These are phyloP conservation scores for Eumaeus atala DNA, from an alignment of 1,140 invertebrate species.

Conservation along the genomic window DNA sequence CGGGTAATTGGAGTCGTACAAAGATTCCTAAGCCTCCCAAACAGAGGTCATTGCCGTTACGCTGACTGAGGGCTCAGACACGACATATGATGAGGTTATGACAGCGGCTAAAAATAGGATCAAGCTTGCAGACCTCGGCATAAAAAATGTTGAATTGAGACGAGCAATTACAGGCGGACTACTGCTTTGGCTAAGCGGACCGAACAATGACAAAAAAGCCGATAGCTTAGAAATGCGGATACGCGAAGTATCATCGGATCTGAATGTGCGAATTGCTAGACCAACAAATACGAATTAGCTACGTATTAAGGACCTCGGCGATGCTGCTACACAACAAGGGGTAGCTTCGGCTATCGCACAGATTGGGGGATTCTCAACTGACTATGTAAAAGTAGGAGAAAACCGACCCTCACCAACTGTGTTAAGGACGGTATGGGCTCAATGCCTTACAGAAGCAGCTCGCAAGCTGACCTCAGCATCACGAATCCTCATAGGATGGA, in stretches of 20 bases:
- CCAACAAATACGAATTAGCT: constrained; percentile 23
- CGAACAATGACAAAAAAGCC: constrained; percentile 16
- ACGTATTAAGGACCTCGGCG: constrained; percentile 22
- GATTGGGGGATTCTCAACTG: background rate
- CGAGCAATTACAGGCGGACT: constrained; percentile 15
- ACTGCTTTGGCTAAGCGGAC: constrained; percentile 14
- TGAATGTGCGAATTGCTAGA: constrained; percentile 13
- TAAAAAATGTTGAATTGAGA: constrained; percentile 4
- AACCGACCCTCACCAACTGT: background rate
- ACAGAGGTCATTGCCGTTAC: constrained; percentile 18
- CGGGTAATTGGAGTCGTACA: background rate
- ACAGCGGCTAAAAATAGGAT: constrained; percentile 17
- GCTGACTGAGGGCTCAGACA: constrained; percentile 1
- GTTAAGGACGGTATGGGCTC: background rate
- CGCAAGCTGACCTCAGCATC: background rate
- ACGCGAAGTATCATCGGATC: background rate
- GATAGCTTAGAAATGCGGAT: constrained; percentile 18
- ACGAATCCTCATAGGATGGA: constrained; percentile 20
- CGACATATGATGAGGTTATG: constrained; percentile 20
- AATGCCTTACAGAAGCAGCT: background rate
- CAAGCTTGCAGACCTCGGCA: constrained; percentile 16
- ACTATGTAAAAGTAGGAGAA: constrained; percentile 9
- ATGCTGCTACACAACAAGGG: constrained; percentile 19
- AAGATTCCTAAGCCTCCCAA: constrained; percentile 9
- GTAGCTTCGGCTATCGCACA: constrained; percentile 15